Percentiles rank a stretch among this genome's conserved stretches.
Conservation (phyloP, 2,888 invertebrate species). For the Dusona sp. region DNA sequence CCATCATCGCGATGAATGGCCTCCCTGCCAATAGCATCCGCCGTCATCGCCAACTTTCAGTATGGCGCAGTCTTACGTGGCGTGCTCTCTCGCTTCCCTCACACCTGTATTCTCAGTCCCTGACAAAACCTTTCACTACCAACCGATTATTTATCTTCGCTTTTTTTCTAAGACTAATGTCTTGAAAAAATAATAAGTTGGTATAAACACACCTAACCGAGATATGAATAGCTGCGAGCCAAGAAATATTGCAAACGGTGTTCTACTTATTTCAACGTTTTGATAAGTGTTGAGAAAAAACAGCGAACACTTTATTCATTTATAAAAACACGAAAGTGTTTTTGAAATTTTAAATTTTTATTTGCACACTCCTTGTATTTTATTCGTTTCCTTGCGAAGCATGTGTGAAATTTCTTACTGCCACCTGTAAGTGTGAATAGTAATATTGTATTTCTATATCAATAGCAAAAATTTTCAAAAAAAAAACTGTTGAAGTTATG, state of each 20-base stretch:
- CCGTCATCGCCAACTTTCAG: slow-evolving; percentile 84
- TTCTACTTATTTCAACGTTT: slow-evolving; percentile 1
- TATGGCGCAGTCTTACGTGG: slow-evolving; percentile 73
- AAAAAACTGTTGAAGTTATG: slow-evolving; percentile 70
- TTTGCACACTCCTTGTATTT: too few relatives aligned
- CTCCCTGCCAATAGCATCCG: slow-evolving; percentile 84
- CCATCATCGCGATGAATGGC: slow-evolving; percentile 85
- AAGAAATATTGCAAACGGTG: neutral
- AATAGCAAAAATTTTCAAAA: too few relatives aligned
- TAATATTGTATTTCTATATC: too few relatives aligned
- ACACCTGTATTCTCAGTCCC: slow-evolving; percentile 22
- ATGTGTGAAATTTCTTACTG: too few relatives aligned
- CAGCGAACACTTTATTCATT: neutral
- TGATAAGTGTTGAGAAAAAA: neutral
- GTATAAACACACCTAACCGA: neutral
- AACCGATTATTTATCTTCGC: slow-evolving; percentile 33
- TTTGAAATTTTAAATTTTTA: too few relatives aligned
- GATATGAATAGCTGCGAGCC: neutral
- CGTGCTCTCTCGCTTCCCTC: slow-evolving; percentile 54
- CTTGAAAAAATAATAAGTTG: neutral
- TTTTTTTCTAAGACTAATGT: slow-evolving; percentile 10
- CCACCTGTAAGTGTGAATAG: too few relatives aligned
- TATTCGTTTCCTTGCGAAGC: too few relatives aligned
- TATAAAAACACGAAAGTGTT: neutral
- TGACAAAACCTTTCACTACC: slow-evolving; percentile 27